Percentiles rank a stretch among this genome's conserved stretches.
Conservation (phyloP, 2,888 invertebrate species). For the Cybosia mesomella region DNA sequence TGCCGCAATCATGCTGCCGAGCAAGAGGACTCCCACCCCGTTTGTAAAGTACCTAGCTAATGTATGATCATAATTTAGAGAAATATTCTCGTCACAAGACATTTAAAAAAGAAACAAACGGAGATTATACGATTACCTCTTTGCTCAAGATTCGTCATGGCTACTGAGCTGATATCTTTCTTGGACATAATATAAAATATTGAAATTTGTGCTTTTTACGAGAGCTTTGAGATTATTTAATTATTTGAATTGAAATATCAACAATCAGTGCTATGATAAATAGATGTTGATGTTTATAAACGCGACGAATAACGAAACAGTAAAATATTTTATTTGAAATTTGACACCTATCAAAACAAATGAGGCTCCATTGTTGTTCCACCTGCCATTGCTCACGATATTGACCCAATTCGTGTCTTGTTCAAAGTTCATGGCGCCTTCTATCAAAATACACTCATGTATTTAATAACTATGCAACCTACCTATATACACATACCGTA, state of each 20-base stretch:
- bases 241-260: not conserved
- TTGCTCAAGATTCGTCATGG: not conserved
- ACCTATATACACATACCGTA: not conserved
- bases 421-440: constrained; percentile 5
- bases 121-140: not conserved
- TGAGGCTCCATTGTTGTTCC: not conserved
- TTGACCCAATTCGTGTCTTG: constrained; percentile 6
- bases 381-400: constrained; percentile 15
- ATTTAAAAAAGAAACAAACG: not conserved
- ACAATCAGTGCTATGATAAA: not conserved
- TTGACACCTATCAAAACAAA: constrained; percentile 37
- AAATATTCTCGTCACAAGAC: not conserved
- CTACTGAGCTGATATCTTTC: not conserved
- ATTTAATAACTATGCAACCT: not conserved
- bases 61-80: not conserved
- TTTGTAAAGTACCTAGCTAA: not conserved
- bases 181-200: no score
- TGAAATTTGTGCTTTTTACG: no score
- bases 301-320: not conserved
- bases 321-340: constrained; percentile 16
- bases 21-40: no score
- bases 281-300: not conserved
- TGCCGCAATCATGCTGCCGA: no score
- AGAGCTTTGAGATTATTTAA: not conserved
- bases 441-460: no score